Evolutionary conservation across 1,140 invertebrate genomes (phyloP).

Genomic region (Bacillus rossius): DNA sequence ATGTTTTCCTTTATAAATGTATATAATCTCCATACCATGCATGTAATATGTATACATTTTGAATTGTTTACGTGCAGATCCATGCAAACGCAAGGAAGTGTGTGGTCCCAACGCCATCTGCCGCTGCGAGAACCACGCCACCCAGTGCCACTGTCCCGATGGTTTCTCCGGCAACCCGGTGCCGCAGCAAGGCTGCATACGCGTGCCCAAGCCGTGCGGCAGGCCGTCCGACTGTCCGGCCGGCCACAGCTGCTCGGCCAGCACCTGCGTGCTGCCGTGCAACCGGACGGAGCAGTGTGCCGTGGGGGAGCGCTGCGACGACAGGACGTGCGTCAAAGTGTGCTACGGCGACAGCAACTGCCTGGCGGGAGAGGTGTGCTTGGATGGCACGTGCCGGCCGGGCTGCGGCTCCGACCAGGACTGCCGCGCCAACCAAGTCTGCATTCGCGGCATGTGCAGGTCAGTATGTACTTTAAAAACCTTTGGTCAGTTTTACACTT

Average conservation of each 20-base stretch:
- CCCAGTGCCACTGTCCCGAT: constrained; percentile 68
- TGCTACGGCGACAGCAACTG: constrained; percentile 88
- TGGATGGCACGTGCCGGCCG: constrained; percentile 71
- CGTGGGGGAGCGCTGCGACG: constrained; percentile 73
- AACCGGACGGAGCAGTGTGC: constrained; percentile 63
- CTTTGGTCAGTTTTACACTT: constrained; percentile 1
- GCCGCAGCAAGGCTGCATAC: constrained; percentile 80
- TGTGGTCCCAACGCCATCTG: constrained; percentile 85
- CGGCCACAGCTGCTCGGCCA: constrained; percentile 66
- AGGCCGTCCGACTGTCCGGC: constrained; percentile 58
- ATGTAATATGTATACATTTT: no score
- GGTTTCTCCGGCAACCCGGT: constrained; percentile 84
- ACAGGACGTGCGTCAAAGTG: constrained; percentile 68
- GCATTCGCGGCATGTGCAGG: constrained; percentile 69
- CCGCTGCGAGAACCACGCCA: constrained; percentile 60
- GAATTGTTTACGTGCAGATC: constrained; percentile 48
- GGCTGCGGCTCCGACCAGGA: constrained; percentile 79
- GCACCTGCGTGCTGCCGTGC: constrained; percentile 70
- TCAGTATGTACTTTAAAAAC: constrained; percentile 24
- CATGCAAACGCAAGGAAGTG: constrained; percentile 64
- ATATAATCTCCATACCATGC: no score
- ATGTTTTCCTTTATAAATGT: no score
- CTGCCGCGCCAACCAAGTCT: constrained; percentile 73
- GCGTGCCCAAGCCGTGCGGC: constrained; percentile 61
- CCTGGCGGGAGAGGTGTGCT: constrained; percentile 80